Conservation (phyloP, 1,140 invertebrate species). For the Drosophila melanica region DNA sequence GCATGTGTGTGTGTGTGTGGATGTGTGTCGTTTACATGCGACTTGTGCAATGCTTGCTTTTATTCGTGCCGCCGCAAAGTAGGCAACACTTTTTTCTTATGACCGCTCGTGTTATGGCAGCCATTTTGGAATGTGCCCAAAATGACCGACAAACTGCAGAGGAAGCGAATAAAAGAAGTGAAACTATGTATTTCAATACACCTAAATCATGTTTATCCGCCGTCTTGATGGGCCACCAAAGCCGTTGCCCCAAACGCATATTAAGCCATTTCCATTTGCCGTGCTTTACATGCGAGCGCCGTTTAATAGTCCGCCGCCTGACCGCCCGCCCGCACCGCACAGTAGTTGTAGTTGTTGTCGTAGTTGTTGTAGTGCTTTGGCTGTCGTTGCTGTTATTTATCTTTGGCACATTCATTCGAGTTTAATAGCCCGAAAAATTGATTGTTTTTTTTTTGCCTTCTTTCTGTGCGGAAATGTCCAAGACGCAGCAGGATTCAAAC, state of each 20-base stretch:
- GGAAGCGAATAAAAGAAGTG: conserved; percentile 22
- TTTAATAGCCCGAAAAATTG: conserved; percentile 84
- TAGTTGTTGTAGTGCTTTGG: conserved; percentile 64
- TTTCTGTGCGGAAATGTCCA: conserved; percentile 70
- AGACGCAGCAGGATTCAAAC: conserved; percentile 20
- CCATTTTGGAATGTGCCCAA: conserved; percentile 44
- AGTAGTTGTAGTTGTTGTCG: conserved; percentile 45
- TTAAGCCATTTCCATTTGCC: conserved; percentile 72
- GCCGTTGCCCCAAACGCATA: conserved; percentile 55
- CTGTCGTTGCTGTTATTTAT: conserved; percentile 83
- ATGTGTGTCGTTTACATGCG: conserved; percentile 20
- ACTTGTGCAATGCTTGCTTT: conserved; percentile 24
- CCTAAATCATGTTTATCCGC: conserved; percentile 81
- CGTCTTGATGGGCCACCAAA: conserved; percentile 60
- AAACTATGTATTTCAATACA: conserved; percentile 76
- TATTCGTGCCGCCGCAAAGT: conserved; percentile 18
- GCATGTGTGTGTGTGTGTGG: conserved; percentile 19
- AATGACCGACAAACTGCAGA: conserved; percentile 17
- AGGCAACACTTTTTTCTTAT: conserved; percentile 42
- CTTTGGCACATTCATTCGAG: conserved; percentile 83
- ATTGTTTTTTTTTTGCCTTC: conserved; percentile 66
- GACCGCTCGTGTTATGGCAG: conserved; percentile 13
- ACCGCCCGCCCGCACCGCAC: not conserved
- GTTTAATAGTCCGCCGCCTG: conserved; percentile 35
- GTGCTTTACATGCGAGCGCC: conserved; percentile 42